Conservation (phyloP, 2,888 invertebrate genomes). For the Alsophila aescularia region DNA sequence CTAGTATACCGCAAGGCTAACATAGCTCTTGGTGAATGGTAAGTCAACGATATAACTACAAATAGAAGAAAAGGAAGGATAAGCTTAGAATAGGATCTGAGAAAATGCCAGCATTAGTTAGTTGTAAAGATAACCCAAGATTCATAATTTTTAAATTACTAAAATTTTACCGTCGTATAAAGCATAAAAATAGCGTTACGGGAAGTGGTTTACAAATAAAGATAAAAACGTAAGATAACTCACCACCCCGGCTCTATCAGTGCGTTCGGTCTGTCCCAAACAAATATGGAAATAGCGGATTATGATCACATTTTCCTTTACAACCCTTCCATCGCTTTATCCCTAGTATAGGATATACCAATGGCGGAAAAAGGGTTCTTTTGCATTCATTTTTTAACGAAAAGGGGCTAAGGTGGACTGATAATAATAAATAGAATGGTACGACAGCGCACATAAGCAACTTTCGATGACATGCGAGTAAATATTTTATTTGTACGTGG, state of each 20-base stretch:
- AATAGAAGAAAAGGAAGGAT: too few relatives aligned
- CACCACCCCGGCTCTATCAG: conserved; percentile 40
- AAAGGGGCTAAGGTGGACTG: conserved; percentile 57
- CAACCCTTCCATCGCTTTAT: conserved; percentile 66
- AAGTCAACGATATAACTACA: too few relatives aligned
- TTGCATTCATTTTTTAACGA: conserved; percentile 63
- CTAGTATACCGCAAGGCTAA: too few relatives aligned
- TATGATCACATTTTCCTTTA: conserved; percentile 74
- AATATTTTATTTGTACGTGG: conserved; percentile 66
- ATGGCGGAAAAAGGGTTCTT: conserved; percentile 54
- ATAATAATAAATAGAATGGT: conserved; percentile 57
- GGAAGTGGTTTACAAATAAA: conserved; percentile 11
- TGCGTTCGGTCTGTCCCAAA: conserved; percentile 57
- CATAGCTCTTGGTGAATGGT: too few relatives aligned
- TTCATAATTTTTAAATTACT: too few relatives aligned
- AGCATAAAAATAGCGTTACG: conserved; percentile 4
- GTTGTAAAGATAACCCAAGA: too few relatives aligned
- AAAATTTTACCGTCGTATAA: too few relatives aligned
- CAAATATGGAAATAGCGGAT: conserved; percentile 69
- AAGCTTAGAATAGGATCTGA: too few relatives aligned
- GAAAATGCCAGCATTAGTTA: too few relatives aligned
- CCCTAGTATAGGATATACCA: conserved; percentile 52
- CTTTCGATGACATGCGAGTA: conserved; percentile 58
- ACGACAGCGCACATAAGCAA: conserved; percentile 40
- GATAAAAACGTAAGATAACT: conserved; percentile 29